phyloP scores from a whole-genome alignment of 2,113 vertebrate species.

The Myotis lucifugus region DNA sequence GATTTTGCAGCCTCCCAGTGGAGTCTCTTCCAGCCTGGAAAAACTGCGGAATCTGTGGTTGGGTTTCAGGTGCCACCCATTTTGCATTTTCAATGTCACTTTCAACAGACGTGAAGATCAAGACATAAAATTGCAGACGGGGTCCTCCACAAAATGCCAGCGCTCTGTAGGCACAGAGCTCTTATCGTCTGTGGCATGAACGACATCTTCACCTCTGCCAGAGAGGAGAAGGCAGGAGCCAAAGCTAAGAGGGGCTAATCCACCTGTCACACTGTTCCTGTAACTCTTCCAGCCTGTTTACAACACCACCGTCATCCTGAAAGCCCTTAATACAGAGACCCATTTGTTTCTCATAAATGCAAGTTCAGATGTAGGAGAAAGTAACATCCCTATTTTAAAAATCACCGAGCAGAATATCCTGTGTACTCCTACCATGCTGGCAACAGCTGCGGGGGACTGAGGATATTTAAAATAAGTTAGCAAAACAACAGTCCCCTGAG shows the following conservation, averaged over 20 bases:
- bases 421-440: neutral
- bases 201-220: constrained; percentile 31
- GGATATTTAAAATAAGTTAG: constrained; percentile 43
- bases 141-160: neutral
- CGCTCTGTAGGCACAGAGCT: neutral
- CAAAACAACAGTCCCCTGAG: constrained; percentile 40
- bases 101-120: neutral
- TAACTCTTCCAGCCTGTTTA: constrained; percentile 67
- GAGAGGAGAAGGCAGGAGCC: constrained; percentile 47
- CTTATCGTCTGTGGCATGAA: constrained; percentile 61
- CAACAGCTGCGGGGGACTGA: constrained; percentile 30
- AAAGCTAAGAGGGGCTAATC: constrained; percentile 58
- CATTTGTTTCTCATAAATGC: constrained; percentile 64
- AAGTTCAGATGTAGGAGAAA: constrained; percentile 38
- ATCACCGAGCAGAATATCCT: neutral
- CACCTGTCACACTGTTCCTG: constrained; percentile 73
- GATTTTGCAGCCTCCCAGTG: constrained; percentile 41
- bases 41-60: constrained; percentile 53
- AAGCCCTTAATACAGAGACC: constrained; percentile 49
- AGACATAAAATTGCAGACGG: constrained; percentile 37
- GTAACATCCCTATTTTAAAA: constrained; percentile 44
- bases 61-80: constrained; percentile 31
- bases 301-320: neutral
- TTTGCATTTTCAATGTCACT: constrained; percentile 64
- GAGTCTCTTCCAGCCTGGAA: constrained; percentile 60